Evolutionary conservation across 2,888 invertebrate genomes (phyloP), one percentile per base, ranked within the genome.

Genomic region (Zaprionus obscuricornis): DNA sequence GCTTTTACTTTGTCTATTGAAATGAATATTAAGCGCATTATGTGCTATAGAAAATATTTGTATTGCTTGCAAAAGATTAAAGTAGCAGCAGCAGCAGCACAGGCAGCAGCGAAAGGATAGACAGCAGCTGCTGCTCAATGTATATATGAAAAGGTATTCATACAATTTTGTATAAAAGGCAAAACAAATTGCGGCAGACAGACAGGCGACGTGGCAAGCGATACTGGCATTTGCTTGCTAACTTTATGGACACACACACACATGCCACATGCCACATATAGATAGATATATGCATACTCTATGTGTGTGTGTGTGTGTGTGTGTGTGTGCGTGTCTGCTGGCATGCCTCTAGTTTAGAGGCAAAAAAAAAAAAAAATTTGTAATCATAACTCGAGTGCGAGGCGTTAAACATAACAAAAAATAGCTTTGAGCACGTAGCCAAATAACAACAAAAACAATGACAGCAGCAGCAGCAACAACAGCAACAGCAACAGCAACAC

Each of bases 401-500:
- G 65, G 79, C 78, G 78, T 82, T 72, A 74, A 81, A 68, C 74
- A 81, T 82, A 81, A 82, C 83, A 85, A 69, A 81, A 81, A 82
- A 85, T 72, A 85, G 83, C 79, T 82, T 39, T 39, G 54, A 71
- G 79, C 79, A 81, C 85, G 79, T 85, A 82, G 67, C 55, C 49
- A 64, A 66, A 43, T 27, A 62, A 33, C 18, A 42, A 29, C 49
- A 66, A 51, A 43, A 37, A 66, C 43, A 65, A 51, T 34, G 14
- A 34, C 33, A 51, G 50, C 16, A 43, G 50, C 31, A 39, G 31
- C n/a, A 14, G 18, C 2, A 8, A 43, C 31, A 62, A 33, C 27
- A 54, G 20, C 40, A 50, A 57, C 42, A 45, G 0, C 27, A 37
- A n/a, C 18, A 26, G 22, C 33, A 29, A 56, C 29, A 31, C 18